Percentiles rank a stretch among this genome's conserved stretches.
These are phyloP conservation scores for Heteropelma amictum DNA, from an alignment of 2,888 invertebrate species.

Conservation along the genomic window DNA sequence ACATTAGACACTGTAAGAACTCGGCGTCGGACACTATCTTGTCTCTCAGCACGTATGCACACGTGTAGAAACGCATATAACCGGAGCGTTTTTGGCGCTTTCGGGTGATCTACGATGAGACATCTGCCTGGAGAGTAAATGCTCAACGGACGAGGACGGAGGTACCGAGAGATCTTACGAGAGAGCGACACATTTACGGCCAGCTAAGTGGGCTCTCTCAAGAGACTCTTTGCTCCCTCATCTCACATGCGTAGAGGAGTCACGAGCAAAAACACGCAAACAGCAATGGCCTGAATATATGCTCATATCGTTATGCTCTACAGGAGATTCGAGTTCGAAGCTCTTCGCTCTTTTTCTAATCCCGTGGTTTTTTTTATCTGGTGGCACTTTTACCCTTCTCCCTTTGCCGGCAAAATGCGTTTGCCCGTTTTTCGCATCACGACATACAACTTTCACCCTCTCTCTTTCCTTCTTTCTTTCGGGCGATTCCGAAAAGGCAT, in stretches of 20 bases:
- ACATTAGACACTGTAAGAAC: slow-evolving; percentile 4
- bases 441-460: slow-evolving; percentile 36
- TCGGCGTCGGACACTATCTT: too few relatives aligned
- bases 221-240: slow-evolving; percentile 44
- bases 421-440: slow-evolving; percentile 25
- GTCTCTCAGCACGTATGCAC: slow-evolving; percentile 7
- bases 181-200: slow-evolving; percentile 73
- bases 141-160: background rate
- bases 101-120: slow-evolving; percentile 73
- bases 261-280: slow-evolving; percentile 21
- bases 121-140: slow-evolving; percentile 67
- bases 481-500: slow-evolving; percentile 66
- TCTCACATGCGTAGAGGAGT: slow-evolving; percentile 1
- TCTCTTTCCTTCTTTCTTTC: slow-evolving; percentile 40
- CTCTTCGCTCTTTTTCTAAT: slow-evolving; percentile 15
- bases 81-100: slow-evolving; percentile 32
- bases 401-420: slow-evolving; percentile 14
- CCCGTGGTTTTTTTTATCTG: slow-evolving; percentile 13
- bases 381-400: slow-evolving; percentile 5
- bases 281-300: background rate
- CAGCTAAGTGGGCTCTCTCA: slow-evolving; percentile 72
- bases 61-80: slow-evolving; percentile 8
- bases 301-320: slow-evolving; percentile 35
- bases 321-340: slow-evolving; percentile 32
- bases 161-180: slow-evolving; percentile 68